phyloP scores from a whole-genome alignment of 1,140 invertebrate genomes.

The Cepaea nemoralis region DNA sequence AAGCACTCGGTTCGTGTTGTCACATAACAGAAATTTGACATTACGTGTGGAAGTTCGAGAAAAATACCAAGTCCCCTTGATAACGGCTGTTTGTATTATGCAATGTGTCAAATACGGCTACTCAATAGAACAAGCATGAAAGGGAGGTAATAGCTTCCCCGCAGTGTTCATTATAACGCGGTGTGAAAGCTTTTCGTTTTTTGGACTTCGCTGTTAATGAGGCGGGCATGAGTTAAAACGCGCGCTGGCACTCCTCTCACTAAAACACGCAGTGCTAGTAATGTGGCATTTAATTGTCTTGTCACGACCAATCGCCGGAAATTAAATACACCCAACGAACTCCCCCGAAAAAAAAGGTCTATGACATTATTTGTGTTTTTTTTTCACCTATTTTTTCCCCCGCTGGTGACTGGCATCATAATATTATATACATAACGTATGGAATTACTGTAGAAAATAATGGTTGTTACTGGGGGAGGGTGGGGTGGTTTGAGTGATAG shows the following conservation, averaged over 20 bases:
- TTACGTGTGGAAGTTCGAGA: background rate
- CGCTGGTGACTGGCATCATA: background rate
- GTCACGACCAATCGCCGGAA: slow-evolving; percentile 17
- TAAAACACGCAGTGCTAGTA: background rate
- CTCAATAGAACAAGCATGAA: background rate
- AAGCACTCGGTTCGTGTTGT: background rate
- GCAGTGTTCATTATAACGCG: background rate
- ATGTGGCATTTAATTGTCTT: slow-evolving; percentile 16
- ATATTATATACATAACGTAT: background rate
- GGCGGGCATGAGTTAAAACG: background rate
- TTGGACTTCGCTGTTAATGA: background rate
- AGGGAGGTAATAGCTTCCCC: slow-evolving; percentile 7
- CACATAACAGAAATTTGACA: background rate
- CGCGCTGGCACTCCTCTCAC: background rate
- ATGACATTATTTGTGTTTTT: background rate
- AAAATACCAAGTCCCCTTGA: background rate
- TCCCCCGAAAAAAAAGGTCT: background rate
- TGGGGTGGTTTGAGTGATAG: background rate
- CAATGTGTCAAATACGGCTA: background rate
- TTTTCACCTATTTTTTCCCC: background rate
- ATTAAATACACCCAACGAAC: background rate
- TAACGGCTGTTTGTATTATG: background rate
- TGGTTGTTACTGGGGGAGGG: background rate
- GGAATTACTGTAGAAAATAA: background rate
- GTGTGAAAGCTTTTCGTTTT: background rate